Base-by-base conservation (phyloP, 2,888 invertebrate species). In the Tipula confusa region DNA sequence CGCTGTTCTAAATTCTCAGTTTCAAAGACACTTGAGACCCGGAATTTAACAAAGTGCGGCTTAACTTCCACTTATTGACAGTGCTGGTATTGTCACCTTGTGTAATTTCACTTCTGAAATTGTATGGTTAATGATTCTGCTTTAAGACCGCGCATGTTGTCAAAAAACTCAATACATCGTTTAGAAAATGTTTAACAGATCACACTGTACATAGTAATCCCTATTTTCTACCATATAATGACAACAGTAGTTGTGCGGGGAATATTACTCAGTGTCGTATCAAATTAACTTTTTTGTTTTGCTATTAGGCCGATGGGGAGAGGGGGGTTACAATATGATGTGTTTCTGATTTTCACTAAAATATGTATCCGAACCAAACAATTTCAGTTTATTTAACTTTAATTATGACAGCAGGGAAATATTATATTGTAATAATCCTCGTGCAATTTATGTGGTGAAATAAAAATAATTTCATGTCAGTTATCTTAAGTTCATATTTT, bases 401-500 rank as follows among this genome's bases (percentile, higher is more conserved):
- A 64, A 64, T 64, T 24, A 64, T 64, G 24, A 6, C 24, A 64
- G 64, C 64, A 64, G 64, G 64, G 18, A 24, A 64, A 9, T 43
- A 64, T 64, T n/a, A 2, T 15, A 43, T 15, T 3, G 6, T n/a
- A n/a, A 64, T 64, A 3, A 24, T 24, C 24, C 64, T 64, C 64
- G 64, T 18, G 64, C 64, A 64, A 64, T 64, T 64, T 64, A 64
- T 64, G 64, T 24, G 64, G 64, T 64, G 24, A 64, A 64, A 24
- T 24, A 64, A 64, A 64, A 64, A 64, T 24, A 24, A 9, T 64
- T 64, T 64, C 64, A 64, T 64, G 64, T 64, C 64, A 24, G 64
- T 64, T 64, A 64, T 64, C 64, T 64, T 64, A 64, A 64, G 64
- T 64, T 64, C 64, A 64, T 24, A 64, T 64, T 64, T 64, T 64